Conservation (phyloP, 1,140 invertebrate species). For the Drosophila nikananu region DNA sequence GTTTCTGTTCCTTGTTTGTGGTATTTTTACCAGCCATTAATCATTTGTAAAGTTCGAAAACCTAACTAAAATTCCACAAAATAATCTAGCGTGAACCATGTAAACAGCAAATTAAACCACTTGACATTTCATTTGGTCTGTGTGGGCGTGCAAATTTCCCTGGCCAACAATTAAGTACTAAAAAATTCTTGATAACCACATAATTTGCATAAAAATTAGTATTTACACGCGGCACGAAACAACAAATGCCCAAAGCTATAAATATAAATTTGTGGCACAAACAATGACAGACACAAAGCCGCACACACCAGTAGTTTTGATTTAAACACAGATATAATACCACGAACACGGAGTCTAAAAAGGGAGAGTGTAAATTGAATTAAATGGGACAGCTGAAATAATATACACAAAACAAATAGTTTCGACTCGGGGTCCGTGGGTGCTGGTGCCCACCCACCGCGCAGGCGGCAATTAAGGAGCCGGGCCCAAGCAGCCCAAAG, state of each 20-base stretch:
- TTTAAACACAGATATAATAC: conserved; percentile 17
- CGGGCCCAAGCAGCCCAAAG: conserved; percentile 17
- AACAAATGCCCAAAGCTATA: conserved; percentile 36
- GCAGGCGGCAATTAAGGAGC: conserved; percentile 44
- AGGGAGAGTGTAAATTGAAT: conserved; percentile 42
- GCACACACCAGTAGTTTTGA: conserved; percentile 5
- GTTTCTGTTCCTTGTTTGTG: too few species aligned
- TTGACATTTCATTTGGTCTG: conserved; percentile 4
- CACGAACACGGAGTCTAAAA: conserved; percentile 1
- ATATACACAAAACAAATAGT: conserved; percentile 39
- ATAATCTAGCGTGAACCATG: not conserved
- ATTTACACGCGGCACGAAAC: conserved; percentile 37
- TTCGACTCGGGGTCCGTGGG: not conserved
- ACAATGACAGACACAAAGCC: conserved; percentile 30
- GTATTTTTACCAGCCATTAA: not conserved
- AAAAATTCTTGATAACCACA: conserved; percentile 46
- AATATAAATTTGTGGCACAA: conserved; percentile 47
- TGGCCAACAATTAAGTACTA: conserved; percentile 23
- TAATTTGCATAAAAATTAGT: conserved; percentile 48
- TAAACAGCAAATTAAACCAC: conserved; percentile 4
- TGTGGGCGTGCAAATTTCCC: conserved; percentile 29
- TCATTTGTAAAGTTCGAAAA: not conserved
- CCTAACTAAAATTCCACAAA: conserved; percentile 4
- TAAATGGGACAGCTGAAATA: conserved; percentile 34
- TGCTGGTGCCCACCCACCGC: conserved; percentile 11